Conservation (phyloP, 2,888 invertebrate species). For the Drosophila subsilvestris region DNA sequence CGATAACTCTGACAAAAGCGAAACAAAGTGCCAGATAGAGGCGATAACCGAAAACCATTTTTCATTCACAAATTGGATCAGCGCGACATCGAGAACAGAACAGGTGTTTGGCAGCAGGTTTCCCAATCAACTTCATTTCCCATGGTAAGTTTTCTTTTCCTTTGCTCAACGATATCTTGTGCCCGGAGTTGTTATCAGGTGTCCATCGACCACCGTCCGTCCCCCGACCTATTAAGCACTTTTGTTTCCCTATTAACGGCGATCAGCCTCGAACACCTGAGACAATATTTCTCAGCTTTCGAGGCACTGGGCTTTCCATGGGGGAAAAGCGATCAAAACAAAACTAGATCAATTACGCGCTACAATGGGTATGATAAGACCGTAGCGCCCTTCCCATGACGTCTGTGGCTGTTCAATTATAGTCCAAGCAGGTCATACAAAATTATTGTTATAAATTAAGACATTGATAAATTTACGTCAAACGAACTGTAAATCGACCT, state of each 20-base stretch:
- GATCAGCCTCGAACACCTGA: slow-evolving; percentile 60
- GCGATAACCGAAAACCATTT: slow-evolving; percentile 55
- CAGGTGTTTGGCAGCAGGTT: slow-evolving; percentile 55
- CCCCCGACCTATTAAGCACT: slow-evolving; percentile 34
- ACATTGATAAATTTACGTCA: no score
- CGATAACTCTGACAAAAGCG: slow-evolving; percentile 64
- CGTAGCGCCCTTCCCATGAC: slow-evolving; percentile 10
- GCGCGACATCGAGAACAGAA: slow-evolving; percentile 38
- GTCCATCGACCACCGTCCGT: slow-evolving; percentile 14
- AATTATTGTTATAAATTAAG: background rate
- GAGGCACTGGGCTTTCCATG: slow-evolving; percentile 14
- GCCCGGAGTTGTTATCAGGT: slow-evolving; percentile 19
- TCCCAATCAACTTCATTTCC: slow-evolving; percentile 24
- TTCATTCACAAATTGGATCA: slow-evolving; percentile 67
- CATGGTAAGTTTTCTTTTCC: slow-evolving; percentile 52
- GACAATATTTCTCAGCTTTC: slow-evolving; percentile 62
- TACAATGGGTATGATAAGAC: slow-evolving; percentile 61
- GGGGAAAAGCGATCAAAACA: slow-evolving; percentile 15
- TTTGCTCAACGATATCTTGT: background rate
- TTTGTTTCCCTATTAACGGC: slow-evolving; percentile 57
- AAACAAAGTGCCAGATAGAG: slow-evolving; percentile 74
- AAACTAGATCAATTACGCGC: slow-evolving; percentile 72
- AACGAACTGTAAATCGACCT: no score
- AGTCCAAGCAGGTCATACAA: background rate
- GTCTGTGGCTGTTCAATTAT: background rate